Conservation (phyloP, 2,888 invertebrate species). For the Trichopria drosophilae region DNA sequence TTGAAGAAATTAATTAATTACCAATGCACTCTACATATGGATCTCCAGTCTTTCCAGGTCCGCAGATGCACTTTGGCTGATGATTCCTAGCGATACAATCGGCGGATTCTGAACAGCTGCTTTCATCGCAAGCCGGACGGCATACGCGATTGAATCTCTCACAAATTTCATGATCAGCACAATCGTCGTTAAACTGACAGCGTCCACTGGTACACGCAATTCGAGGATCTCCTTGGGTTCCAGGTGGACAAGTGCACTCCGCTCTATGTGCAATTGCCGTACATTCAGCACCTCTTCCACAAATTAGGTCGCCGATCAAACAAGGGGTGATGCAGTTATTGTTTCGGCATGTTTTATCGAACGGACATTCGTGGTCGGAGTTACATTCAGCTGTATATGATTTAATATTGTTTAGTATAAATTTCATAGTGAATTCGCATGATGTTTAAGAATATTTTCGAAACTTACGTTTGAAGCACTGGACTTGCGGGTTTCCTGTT, state of each 20-base stretch:
- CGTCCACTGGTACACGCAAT: slow-evolving; percentile 80
- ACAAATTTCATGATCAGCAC: slow-evolving; percentile 81
- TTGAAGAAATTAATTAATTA: slow-evolving; percentile 54
- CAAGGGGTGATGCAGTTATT: slow-evolving; percentile 83
- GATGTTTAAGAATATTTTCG: not conserved
- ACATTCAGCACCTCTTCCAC: slow-evolving; percentile 81
- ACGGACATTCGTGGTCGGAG: slow-evolving; percentile 78
- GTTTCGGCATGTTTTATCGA: slow-evolving; percentile 78
- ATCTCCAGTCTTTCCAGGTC: slow-evolving; percentile 76
- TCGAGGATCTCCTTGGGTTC: slow-evolving; percentile 82
- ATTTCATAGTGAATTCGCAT: not conserved
- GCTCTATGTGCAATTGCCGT: slow-evolving; percentile 74
- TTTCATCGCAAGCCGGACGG: slow-evolving; percentile 79
- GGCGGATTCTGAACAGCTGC: slow-evolving; percentile 78
- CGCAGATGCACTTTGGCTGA: slow-evolving; percentile 77
- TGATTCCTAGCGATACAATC: slow-evolving; percentile 76
- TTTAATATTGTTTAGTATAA: not conserved
- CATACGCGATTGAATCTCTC: slow-evolving; percentile 82
- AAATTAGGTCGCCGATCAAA: slow-evolving; percentile 65
- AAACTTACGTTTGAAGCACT: slow-evolving; percentile 82
- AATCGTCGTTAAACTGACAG: slow-evolving; percentile 88
- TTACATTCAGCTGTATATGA: slow-evolving; percentile 74
- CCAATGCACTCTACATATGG: slow-evolving; percentile 71
- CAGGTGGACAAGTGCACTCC: slow-evolving; percentile 80
- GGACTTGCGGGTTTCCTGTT: slow-evolving; percentile 83